Base-by-base conservation (phyloP, 2,113 vertebrate species). In the Motacilla tschutschensis region DNA sequence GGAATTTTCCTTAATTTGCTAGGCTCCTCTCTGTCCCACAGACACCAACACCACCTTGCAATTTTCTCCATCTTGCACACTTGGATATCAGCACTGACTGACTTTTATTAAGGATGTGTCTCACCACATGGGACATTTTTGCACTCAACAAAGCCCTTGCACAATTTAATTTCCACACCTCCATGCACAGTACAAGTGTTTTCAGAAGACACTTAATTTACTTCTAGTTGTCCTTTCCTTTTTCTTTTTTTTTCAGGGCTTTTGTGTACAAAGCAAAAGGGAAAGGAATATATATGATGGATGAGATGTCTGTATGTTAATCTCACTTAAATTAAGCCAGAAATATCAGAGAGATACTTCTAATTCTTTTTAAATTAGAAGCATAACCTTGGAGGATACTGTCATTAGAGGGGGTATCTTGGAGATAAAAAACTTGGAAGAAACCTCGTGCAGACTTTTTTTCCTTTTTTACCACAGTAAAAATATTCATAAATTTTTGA, bases 331-430 rank as follows among this genome's bases (percentile, higher is more conserved):
- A 96, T 97, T 95, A 97, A 97, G 90, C 81, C 84, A 95, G 92
- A 92, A 96, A 96, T 95, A 94, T 95, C 59, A 84, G 78, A 80
- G 95, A 95, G 95, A 92, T 74, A 91, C 93, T 83, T 36, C 76
- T 95, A 97, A 97, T 96, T 97, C 96, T 96, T 95, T 96, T 96
- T 93, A 97, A 97, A 97, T 97, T 96, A 97, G 94, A 93, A 92
- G 63, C 41, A 74, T 70, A 79, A 83, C 78, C 89, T 95, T 95
- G 79, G 90, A 95, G 93, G 95, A 92, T 91, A 93, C 62, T 91
- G 90, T 95, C 94, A 75, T 84, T 70, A 85, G 67, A 72, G 53
- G 41, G 28, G 64, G 57, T 83, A 76, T 83, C 74, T 67, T 51
- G 69, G 31, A 71, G 51, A 87, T 43, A 87, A 79, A 82, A 88